phyloP scores from a whole-genome alignment of 2,113 vertebrate species.

The Syrmaticus mikado region DNA sequence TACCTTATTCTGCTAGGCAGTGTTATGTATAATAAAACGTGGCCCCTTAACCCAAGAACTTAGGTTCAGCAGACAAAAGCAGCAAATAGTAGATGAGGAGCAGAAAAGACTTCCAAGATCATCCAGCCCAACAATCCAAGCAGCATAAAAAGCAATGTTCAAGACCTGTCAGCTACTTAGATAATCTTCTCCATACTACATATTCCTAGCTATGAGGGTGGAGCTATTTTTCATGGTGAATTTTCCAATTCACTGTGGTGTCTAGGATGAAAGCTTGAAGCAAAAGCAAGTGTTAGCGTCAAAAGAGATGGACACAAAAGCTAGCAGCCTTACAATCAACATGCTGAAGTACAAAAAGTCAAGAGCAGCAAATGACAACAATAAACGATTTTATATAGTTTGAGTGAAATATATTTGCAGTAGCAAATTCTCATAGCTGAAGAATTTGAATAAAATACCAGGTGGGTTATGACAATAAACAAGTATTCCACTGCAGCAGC shows the following conservation, averaged over 20 bases:
- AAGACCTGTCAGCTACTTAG: background rate
- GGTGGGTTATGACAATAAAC: background rate
- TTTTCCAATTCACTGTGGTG: background rate
- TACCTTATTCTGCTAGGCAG: background rate
- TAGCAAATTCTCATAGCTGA: background rate
- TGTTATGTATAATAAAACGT: background rate
- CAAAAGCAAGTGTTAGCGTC: background rate
- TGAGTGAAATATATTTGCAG: background rate
- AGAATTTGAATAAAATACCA: background rate
- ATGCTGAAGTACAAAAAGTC: background rate
- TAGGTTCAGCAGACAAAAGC: background rate
- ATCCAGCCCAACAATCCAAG: background rate
- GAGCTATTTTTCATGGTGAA: background rate
- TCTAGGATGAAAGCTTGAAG: background rate
- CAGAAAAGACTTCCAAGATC: background rate
- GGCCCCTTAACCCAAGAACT: background rate
- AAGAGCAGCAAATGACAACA: background rate
- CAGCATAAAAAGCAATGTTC: background rate
- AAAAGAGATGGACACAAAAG: background rate
- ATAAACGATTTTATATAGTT: background rate
- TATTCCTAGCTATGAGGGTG: background rate
- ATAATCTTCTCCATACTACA: background rate
- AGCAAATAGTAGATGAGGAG: background rate
- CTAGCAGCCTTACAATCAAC: background rate
- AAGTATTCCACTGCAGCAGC: background rate